Evolutionary conservation across 1,140 invertebrate species (phyloP).

Genomic region (Octopus sinensis): DNA sequence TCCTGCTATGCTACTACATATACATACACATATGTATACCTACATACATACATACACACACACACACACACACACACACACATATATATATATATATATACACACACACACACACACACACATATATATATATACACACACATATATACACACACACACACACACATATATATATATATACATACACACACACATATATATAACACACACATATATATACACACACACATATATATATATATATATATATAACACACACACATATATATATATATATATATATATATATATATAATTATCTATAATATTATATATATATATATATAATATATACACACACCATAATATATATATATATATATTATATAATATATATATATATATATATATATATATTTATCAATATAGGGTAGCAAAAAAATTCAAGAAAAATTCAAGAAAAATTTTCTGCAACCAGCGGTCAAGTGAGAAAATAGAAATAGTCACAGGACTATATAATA

Average conservation of each 20-base stretch:
- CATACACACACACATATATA: constrained; percentile 24
- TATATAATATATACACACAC: background rate
- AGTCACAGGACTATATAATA: too few relatives aligned
- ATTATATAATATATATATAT: background rate
- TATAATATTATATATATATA: background rate
- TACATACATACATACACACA: background rate
- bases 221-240: background rate
- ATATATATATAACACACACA: background rate
- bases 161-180: too few relatives aligned
- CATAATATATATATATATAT: background rate
- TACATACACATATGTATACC: too few relatives aligned
- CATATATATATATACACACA: constrained; percentile 18
- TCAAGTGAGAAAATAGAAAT: too few relatives aligned
- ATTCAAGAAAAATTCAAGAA: too few relatives aligned
- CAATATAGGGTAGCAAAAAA: too few relatives aligned
- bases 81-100: constrained; percentile 9
- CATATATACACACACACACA: constrained; percentile 23
- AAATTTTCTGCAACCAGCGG: too few relatives aligned
- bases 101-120: constrained; percentile 10
- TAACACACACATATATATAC: background rate
- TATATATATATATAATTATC: too few relatives aligned
- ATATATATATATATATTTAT: too few relatives aligned
- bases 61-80: background rate
- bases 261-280: background rate
- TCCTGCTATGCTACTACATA: too few relatives aligned